Evolutionary conservation across 2,888 invertebrate genomes (phyloP), one percentile per base, ranked within the genome.

Genomic region (Panopea generosa): DNA sequence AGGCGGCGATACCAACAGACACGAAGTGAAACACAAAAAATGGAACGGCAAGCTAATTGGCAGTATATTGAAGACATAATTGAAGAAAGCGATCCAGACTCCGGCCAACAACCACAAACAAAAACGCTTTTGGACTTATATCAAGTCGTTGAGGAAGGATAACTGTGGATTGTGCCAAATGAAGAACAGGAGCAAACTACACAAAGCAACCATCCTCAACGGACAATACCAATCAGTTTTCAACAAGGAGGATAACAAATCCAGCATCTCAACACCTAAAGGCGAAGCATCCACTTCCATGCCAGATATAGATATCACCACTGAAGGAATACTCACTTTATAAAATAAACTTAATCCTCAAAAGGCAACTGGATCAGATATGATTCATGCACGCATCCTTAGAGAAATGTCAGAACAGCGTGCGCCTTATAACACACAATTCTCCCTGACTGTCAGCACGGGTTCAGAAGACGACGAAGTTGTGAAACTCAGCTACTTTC

Each of bases 361-460:
- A 18, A 56, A 56, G 26, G 38, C 38, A 20, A 18, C 56, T 38
- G 56, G 56, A 38, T 40, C 40, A 38, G 56, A 43, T n/a, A 59
- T 59, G 59, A 43, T 59, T 11, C 27, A 43, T 22, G 59, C 59
- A 14, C 40, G 59, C 16, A 56, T 56, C 6, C 20, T 56, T 4
- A 56, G 38, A 56, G 38, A 56, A 56, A 27, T 56, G n/a, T 29
- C 62, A 16, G 16, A 11, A 20, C 27, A 62, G 38, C 16, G 24
- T 18, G 50, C 33, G 16, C 50, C 40, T 11, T 40, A 40, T 14
- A 24, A n/a, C 26, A 55, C 24, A 22, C 61, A 2, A 67, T 67
- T 27, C 55, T 61, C 6, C 27, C 45, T n/a, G 66, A 67, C 50
- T 27, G 56, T 14, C 62, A 67, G 29, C 61, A 61, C 43, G 66